Conservation (phyloP, 2,113 vertebrate genomes). For the Nothobranchius kuhntae region DNA sequence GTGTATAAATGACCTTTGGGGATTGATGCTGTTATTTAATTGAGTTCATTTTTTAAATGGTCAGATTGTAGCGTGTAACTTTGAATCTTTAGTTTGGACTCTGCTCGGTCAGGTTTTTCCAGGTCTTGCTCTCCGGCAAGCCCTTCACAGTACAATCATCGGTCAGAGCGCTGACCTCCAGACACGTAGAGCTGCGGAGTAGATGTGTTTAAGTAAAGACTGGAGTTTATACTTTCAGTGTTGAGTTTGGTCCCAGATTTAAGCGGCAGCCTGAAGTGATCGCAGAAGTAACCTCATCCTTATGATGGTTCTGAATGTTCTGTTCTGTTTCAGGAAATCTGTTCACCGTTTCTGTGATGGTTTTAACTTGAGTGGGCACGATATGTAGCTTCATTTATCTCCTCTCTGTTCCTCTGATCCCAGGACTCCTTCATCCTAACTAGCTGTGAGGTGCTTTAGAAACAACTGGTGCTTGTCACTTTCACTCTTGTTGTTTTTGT, state of each 20-base stretch:
- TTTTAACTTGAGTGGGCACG: conserved; percentile 31
- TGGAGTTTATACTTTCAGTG: conserved; percentile 49
- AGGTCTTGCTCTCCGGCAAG: conserved; percentile 31
- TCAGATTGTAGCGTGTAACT: conserved; percentile 54
- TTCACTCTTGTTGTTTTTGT: neutral
- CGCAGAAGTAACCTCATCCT: neutral
- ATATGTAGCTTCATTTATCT: conserved; percentile 58
- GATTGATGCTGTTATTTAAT: conserved; percentile 76
- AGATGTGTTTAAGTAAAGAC: neutral
- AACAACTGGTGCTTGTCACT: conserved; percentile 59
- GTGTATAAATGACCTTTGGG: conserved; percentile 71
- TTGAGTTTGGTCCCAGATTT: conserved; percentile 22
- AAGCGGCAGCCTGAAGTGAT: neutral
- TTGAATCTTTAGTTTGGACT: conserved; percentile 32
- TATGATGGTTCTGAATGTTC: neutral
- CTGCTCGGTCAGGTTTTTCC: conserved; percentile 35
- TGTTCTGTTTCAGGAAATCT: neutral
- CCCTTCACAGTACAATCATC: conserved; percentile 51
- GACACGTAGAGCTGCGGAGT: conserved; percentile 10
- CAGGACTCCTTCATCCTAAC: conserved; percentile 3
- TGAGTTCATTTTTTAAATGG: conserved; percentile 47
- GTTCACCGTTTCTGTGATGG: conserved; percentile 7
- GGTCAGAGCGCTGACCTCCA: conserved; percentile 35
- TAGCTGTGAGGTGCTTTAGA: conserved; percentile 51
- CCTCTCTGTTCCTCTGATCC: conserved; percentile 22